Evolutionary conservation across 2,113 vertebrate genomes (phyloP).

Genomic region (Mormoops blainvillei): DNA sequence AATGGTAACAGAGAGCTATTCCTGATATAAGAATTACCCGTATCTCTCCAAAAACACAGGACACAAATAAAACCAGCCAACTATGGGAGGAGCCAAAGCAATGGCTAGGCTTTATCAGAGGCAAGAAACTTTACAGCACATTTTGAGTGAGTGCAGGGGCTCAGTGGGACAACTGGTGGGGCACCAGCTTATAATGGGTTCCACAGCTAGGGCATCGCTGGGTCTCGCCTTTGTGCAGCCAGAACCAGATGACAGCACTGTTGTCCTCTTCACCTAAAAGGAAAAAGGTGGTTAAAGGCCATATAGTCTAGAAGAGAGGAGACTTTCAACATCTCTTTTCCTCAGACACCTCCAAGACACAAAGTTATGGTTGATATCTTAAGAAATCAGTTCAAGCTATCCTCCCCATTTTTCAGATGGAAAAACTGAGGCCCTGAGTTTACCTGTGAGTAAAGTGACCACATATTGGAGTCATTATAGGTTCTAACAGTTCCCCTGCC

Average conservation of each 20-base stretch:
- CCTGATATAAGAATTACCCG: background rate
- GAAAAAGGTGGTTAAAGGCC: background rate
- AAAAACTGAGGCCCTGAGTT: background rate
- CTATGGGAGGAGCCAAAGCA: conserved; percentile 23
- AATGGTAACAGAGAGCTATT: background rate
- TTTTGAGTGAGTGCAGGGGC: background rate
- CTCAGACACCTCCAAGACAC: background rate
- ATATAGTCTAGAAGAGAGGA: background rate
- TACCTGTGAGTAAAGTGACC: background rate
- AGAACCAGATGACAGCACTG: conserved; percentile 89
- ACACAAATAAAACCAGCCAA: background rate
- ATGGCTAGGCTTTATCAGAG: conserved; percentile 58
- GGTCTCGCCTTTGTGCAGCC: conserved; percentile 88
- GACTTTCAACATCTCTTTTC: background rate
- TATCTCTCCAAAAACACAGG: background rate
- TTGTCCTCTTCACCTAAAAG: conserved; percentile 91
- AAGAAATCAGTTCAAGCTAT: background rate
- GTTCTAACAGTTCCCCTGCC: background rate
- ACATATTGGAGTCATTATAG: background rate
- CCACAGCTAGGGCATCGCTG: conserved; percentile 91
- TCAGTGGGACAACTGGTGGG: conserved; percentile 79
- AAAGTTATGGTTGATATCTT: background rate
- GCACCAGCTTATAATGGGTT: conserved; percentile 87
- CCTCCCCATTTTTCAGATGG: background rate
- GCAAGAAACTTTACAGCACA: conserved; percentile 19